phyloP scores from a whole-genome alignment of 2,797 vertebrate species.

The Anguilla obscura region DNA sequence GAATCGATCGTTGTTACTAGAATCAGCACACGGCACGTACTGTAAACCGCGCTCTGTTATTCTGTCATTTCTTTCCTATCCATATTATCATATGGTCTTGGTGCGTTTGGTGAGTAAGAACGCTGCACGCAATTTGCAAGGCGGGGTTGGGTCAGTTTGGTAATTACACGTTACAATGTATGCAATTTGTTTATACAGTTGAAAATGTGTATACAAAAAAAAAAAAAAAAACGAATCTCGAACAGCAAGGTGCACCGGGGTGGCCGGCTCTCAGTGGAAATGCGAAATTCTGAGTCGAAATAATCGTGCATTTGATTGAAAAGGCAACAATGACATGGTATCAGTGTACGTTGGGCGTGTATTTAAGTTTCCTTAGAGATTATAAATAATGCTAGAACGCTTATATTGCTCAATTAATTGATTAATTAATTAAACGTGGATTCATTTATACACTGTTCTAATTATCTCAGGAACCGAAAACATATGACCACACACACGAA shows the following conservation, averaged over 20 bases:
- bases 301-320: neutral
- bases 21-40: neutral
- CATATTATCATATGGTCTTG: neutral
- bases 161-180: neutral
- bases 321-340: neutral
- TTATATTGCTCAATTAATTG: neutral
- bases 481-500: neutral
- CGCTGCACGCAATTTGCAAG: neutral
- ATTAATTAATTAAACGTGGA: neutral
- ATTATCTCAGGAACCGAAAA: neutral
- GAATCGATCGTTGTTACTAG: neutral
- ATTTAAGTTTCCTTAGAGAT: neutral
- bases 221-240: neutral
- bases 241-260: neutral
- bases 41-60: neutral
- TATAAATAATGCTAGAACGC: neutral
- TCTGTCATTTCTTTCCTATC: neutral
- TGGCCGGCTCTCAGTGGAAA: neutral
- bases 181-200: neutral
- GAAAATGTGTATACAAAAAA: neutral
- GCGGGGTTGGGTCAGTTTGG: neutral
- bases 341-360: neutral
- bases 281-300: neutral
- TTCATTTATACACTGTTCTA: neutral
- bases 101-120: neutral